These are phyloP conservation scores for Pleuronectes platessa DNA, from an alignment of 2,113 vertebrate species.

Conservation along the genomic window DNA sequence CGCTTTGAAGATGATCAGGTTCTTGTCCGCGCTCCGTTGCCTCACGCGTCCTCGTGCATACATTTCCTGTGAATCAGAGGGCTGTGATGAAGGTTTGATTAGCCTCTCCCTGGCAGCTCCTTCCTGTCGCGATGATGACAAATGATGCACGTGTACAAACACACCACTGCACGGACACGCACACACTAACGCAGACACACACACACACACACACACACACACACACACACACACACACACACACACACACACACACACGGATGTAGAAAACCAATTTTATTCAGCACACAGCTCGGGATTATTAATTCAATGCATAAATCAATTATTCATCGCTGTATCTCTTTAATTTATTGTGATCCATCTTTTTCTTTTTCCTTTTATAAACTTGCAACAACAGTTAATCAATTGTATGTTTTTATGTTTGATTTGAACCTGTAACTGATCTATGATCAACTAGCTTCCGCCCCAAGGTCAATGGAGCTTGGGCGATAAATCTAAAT, in stretches of 20 bases:
- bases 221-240: constrained; percentile 11
- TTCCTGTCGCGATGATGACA: constrained; percentile 53
- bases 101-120: constrained; percentile 40
- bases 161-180: not conserved
- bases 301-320: not conserved
- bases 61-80: constrained; percentile 39
- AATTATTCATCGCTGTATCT: not conserved
- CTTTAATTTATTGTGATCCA: constrained; percentile 1
- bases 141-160: constrained; percentile 25
- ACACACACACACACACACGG: not conserved
- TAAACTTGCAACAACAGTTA: no score
- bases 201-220: not conserved
- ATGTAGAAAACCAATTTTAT: not conserved
- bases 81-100: constrained; percentile 50
- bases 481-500: no score
- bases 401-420: no score
- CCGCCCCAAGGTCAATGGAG: no score
- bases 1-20: constrained; percentile 45
- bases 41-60: constrained; percentile 12
- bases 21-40: constrained; percentile 30
- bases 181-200: not conserved
- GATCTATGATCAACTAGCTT: no score
- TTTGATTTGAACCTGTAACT: no score
- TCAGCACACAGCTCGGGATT: not conserved
- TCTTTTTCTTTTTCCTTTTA: not conserved